These are phyloP conservation scores for Chrysogorgia sp. DNA, from an alignment of 92 coral and sea anemone genomes.

Conservation along the genomic window DNA sequence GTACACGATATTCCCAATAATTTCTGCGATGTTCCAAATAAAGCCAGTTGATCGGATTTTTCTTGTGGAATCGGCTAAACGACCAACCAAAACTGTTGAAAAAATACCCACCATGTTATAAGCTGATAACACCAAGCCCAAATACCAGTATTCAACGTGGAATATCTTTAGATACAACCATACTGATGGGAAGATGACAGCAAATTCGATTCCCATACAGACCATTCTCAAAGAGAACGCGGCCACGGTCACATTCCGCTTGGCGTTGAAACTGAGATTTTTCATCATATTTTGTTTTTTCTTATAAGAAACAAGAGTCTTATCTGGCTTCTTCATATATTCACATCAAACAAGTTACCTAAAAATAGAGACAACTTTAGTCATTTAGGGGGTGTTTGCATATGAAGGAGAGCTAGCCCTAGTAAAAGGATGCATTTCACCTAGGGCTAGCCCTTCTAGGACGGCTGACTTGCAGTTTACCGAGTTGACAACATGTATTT, in stretches of 20 bases:
- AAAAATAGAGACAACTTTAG: slow-evolving; percentile 3
- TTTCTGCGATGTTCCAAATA: slow-evolving; percentile 35
- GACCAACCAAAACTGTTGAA: slow-evolving; percentile 26
- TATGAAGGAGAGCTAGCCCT: too few species aligned
- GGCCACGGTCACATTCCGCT: slow-evolving; percentile 10
- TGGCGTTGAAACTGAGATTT: slow-evolving; percentile 1
- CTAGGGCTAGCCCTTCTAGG: too few species aligned
- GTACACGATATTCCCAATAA: slow-evolving; percentile 37
- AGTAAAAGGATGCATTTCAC: too few species aligned
- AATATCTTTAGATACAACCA: slow-evolving; percentile 41
- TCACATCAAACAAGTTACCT: not conserved
- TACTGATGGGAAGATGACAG: slow-evolving; percentile 42
- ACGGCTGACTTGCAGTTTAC: too few species aligned
- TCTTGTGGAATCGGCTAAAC: slow-evolving; percentile 38
- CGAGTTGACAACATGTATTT: too few species aligned
- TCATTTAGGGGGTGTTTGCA: too few species aligned
- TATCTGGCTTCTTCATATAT: slow-evolving; percentile 1
- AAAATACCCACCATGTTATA: slow-evolving; percentile 43
- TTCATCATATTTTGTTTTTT: not conserved
- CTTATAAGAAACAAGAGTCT: slow-evolving; percentile 7
- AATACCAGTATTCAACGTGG: slow-evolving; percentile 45
- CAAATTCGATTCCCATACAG: slow-evolving; percentile 40
- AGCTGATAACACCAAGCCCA: slow-evolving; percentile 37
- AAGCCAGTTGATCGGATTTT: slow-evolving; percentile 28
- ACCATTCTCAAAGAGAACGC: slow-evolving; percentile 36